These are phyloP conservation scores for Hypomecis punctinalis DNA, from an alignment of 2,888 invertebrate species.

Conservation along the genomic window DNA sequence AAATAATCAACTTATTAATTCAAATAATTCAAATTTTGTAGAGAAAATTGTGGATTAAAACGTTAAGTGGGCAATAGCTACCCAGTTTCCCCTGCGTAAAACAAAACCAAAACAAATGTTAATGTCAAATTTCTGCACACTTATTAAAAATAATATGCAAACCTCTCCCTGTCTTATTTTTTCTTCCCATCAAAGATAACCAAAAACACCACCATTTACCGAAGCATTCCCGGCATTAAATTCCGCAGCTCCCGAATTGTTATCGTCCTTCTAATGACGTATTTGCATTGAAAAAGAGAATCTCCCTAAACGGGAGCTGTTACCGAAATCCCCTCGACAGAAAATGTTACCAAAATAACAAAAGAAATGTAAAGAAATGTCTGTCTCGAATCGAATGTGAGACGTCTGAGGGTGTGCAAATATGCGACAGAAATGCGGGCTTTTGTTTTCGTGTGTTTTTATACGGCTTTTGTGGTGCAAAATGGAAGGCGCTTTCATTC, in stretches of 20 bases:
- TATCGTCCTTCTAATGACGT: conserved; percentile 69
- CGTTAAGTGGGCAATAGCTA: too few relatives aligned
- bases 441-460: conserved; percentile 13
- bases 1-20: too few relatives aligned
- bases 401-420: conserved; percentile 24
- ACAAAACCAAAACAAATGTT: too few relatives aligned
- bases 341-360: conserved; percentile 33
- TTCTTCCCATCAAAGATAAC: neutral
- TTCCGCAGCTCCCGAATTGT: conserved; percentile 41
- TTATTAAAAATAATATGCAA: too few relatives aligned
- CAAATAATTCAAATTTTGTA: too few relatives aligned
- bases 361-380: conserved; percentile 45
- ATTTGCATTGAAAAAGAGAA: conserved; percentile 76
- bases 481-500: neutral
- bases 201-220: conserved; percentile 11
- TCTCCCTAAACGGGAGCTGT: conserved; percentile 38
- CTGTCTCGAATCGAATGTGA: conserved; percentile 22
- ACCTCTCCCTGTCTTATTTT: too few relatives aligned
- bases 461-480: neutral
- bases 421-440: conserved; percentile 17
- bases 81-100: too few relatives aligned
- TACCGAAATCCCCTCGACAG: conserved; percentile 13
- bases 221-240: conserved; percentile 20
- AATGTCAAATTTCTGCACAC: too few relatives aligned
- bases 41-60: too few relatives aligned